These are phyloP conservation scores for Myotis brandtii DNA, from an alignment of 2,113 vertebrate genomes.

Conservation along the genomic window DNA sequence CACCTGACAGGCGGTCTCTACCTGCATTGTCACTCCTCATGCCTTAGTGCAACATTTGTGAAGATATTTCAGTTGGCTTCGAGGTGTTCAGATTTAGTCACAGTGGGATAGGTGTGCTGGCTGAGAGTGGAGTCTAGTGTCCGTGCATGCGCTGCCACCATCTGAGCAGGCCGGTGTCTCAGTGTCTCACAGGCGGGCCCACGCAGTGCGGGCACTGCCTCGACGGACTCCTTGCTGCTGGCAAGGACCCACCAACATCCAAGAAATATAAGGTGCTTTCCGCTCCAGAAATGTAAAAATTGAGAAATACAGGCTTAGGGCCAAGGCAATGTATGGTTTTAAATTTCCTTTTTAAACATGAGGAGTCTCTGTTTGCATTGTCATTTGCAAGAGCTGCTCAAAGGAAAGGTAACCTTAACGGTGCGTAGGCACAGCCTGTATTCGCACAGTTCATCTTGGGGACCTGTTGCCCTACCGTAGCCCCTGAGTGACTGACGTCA, in stretches of 20 bases:
- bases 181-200: fast-evolving
- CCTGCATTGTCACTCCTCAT: background rate
- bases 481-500: background rate
- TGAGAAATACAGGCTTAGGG: background rate
- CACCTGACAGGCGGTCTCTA: background rate
- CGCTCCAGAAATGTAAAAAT: background rate
- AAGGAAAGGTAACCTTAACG: background rate
- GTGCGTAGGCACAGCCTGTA: background rate
- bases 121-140: background rate
- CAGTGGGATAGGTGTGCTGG: background rate
- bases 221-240: background rate
- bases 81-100: background rate
- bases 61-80: background rate
- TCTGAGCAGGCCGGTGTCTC: fast-evolving
- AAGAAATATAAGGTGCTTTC: background rate
- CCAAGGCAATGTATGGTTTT: background rate
- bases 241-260: background rate
- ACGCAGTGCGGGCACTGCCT: fast-evolving
- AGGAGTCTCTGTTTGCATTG: background rate
- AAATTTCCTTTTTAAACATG: background rate
- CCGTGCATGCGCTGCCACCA: fast-evolving
- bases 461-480: background rate
- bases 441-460: background rate
- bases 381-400: background rate
- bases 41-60: background rate